Conservation (phyloP, 2,888 invertebrate species). For the Diarsia rubi region DNA sequence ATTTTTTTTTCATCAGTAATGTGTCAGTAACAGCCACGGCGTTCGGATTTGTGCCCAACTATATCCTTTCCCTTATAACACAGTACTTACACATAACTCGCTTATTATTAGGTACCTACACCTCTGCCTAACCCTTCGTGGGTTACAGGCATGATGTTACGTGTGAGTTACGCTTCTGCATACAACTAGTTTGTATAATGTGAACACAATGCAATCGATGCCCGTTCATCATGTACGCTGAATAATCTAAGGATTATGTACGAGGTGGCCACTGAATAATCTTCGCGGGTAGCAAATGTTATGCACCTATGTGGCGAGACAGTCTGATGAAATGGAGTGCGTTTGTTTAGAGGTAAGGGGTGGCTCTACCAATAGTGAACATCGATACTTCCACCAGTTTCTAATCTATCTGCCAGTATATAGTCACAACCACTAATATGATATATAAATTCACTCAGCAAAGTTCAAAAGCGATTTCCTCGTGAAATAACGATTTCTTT, state of each 20-base stretch:
- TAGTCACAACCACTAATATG: too few relatives aligned
- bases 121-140: too few relatives aligned
- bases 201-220: constrained; percentile 42
- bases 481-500: too few relatives aligned
- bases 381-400: not conserved
- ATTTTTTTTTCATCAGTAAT: too few relatives aligned
- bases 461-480: too few relatives aligned
- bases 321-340: not conserved
- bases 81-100: too few relatives aligned
- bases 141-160: too few relatives aligned
- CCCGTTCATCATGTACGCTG: constrained; percentile 22
- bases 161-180: constrained; percentile 6
- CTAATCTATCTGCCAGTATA: not conserved
- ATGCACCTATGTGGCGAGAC: not conserved
- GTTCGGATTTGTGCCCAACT: too few relatives aligned
- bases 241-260: constrained; percentile 35
- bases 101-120: too few relatives aligned
- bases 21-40: too few relatives aligned
- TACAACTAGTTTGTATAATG: not conserved
- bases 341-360: not conserved
- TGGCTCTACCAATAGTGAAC: not conserved
- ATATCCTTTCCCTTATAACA: too few relatives aligned
- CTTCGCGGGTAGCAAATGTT: constrained; percentile 17
- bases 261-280: constrained; percentile 36
- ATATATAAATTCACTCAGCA: too few relatives aligned